Percentiles rank a stretch among this genome's conserved stretches.
Conservation (phyloP, 2,888 invertebrate genomes). For the Lasius platythorax region DNA sequence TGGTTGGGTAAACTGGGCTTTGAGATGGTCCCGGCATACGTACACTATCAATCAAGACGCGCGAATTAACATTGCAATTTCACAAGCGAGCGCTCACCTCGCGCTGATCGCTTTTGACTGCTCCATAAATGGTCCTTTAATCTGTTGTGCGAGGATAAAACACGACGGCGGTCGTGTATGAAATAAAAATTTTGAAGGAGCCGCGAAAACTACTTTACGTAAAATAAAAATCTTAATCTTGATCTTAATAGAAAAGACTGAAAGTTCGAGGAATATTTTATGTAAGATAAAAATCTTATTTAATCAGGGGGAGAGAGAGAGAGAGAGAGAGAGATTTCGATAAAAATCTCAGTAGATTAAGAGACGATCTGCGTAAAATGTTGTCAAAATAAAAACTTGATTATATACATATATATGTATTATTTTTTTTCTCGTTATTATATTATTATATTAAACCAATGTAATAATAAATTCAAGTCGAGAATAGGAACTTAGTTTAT, state of each 20-base stretch:
- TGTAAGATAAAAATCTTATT: not conserved
- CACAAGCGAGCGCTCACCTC: constrained; percentile 16
- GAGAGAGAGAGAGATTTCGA: not conserved
- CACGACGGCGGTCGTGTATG: not conserved
- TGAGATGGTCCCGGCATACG: constrained; percentile 24
- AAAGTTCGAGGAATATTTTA: not conserved
- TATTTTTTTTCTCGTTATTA: not conserved
- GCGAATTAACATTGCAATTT: constrained; percentile 46
- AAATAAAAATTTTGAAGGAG: not conserved
- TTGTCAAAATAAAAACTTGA: not conserved
- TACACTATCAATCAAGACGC: constrained; percentile 50
- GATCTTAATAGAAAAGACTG: too few relatives aligned
- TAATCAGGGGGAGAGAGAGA: not conserved
- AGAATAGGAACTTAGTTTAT: constrained; percentile 1
- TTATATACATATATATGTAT: not conserved
- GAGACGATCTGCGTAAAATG: not conserved
- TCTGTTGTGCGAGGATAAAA: not conserved
- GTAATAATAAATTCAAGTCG: not conserved
- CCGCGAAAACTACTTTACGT: not conserved
- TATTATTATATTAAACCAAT: not conserved
- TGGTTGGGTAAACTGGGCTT: constrained; percentile 48
- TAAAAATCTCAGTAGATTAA: not conserved
- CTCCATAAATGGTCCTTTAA: not conserved
- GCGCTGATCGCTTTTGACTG: constrained; percentile 1
- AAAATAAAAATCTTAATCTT: not conserved